phyloP scores from a whole-genome alignment of 1,140 invertebrate species.

The Trypoxylus dichotomus region DNA sequence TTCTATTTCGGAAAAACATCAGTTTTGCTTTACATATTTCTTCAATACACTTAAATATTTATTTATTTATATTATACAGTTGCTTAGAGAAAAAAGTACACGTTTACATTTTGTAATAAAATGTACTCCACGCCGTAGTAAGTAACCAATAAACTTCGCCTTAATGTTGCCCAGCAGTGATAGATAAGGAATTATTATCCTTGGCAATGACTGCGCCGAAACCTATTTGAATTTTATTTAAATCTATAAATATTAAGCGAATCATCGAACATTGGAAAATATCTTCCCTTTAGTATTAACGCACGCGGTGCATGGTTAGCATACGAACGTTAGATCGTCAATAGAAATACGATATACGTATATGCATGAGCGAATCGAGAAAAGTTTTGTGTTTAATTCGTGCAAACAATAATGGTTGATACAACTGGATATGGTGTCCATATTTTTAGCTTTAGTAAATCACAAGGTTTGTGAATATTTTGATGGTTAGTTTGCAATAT shows the following conservation, averaged over 20 bases:
- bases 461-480: conserved; percentile 27
- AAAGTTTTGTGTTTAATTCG: conserved; percentile 6
- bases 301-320: conserved; percentile 2
- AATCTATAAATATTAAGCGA: conserved; percentile 23
- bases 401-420: conserved; percentile 12
- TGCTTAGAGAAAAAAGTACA: neutral
- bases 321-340: neutral
- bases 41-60: neutral
- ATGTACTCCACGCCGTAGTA: neutral
- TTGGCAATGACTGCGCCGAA: conserved; percentile 21
- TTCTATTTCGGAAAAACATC: neutral
- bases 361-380: neutral
- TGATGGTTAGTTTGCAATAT: neutral
- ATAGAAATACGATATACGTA: neutral
- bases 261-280: conserved; percentile 22
- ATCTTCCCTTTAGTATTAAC: conserved; percentile 9
- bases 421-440: conserved; percentile 22
- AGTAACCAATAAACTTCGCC: neutral
- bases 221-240: conserved; percentile 25
- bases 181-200: conserved; percentile 25
- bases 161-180: conserved; percentile 15
- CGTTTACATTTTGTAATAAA: neutral
- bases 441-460: conserved; percentile 28
- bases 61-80: neutral
- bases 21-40: neutral